Evolutionary conservation across 2,113 vertebrate species (phyloP).

Genomic region (Parotia lawesii): DNA sequence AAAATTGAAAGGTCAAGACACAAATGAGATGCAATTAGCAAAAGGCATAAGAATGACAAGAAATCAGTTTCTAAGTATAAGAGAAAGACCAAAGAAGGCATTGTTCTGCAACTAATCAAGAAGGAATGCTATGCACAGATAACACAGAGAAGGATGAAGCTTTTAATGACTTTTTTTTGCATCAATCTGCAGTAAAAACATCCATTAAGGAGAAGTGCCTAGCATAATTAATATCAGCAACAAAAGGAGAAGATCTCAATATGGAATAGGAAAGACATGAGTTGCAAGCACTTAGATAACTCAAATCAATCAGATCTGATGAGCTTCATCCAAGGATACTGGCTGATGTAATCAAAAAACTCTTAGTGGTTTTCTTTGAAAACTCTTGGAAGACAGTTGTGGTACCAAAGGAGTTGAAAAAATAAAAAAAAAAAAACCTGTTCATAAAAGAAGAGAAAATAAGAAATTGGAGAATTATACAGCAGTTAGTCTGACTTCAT

Average conservation of each 20-base stretch:
- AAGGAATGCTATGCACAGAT: constrained; percentile 28
- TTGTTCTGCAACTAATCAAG: constrained; percentile 44
- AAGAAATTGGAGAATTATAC: background rate
- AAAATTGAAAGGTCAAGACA: constrained; percentile 18
- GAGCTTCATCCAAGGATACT: background rate
- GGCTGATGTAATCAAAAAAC: constrained; percentile 20
- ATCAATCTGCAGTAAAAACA: constrained; percentile 31
- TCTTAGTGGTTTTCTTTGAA: background rate
- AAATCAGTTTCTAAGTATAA: constrained; percentile 19
- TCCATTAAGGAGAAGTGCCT: constrained; percentile 18
- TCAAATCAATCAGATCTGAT: constrained; percentile 16
- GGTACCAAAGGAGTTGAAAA: background rate
- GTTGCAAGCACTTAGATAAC: background rate
- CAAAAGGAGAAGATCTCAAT: background rate
- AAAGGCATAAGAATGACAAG: constrained; percentile 19
- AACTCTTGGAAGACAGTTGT: background rate
- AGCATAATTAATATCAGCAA: constrained; percentile 42
- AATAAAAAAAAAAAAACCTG: background rate
- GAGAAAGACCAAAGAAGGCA: background rate
- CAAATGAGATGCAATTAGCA: constrained; percentile 32
- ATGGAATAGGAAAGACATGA: background rate
- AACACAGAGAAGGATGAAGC: background rate
- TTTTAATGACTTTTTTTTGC: constrained; percentile 37
- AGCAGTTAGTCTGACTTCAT: background rate
- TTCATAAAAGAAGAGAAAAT: background rate